phyloP scores from a whole-genome alignment of 2,888 invertebrate genomes.

The Agrenia bidenticulata region DNA sequence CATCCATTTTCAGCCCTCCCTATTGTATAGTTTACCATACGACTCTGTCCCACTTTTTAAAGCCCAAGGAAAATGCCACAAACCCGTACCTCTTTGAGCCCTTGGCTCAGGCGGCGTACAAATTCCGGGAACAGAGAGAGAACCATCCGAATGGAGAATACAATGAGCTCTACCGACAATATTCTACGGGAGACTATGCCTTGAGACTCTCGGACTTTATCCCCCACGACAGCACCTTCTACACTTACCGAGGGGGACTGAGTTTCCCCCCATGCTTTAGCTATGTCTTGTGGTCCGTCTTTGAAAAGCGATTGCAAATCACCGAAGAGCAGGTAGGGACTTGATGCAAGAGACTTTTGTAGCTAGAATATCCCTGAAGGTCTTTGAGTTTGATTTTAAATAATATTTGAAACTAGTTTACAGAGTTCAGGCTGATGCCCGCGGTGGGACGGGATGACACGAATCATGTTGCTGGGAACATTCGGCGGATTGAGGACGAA shows the following conservation, averaged over 20 bases:
- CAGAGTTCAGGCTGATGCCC: neutral
- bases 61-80: neutral
- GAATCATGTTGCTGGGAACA: neutral
- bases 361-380: neutral
- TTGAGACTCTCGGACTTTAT: neutral
- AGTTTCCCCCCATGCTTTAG: neutral
- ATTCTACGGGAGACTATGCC: neutral
- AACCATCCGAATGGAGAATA: neutral
- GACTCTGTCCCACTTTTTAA: too few relatives aligned
- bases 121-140: neutral
- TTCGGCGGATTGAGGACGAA: neutral
- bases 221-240: neutral
- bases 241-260: slow-evolving; percentile 2
- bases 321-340: neutral
- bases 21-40: too few relatives aligned
- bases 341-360: neutral
- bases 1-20: too few relatives aligned
- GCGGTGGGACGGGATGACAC: neutral
- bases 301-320: neutral
- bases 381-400: too few relatives aligned
- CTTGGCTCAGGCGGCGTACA: neutral
- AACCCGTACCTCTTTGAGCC: neutral
- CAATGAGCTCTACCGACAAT: neutral
- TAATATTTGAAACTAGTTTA: neutral
- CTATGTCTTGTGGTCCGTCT: neutral